These are phyloP conservation scores for Cyprinodon variegatus DNA, from an alignment of 2,113 vertebrate genomes.

Conservation along the genomic window DNA sequence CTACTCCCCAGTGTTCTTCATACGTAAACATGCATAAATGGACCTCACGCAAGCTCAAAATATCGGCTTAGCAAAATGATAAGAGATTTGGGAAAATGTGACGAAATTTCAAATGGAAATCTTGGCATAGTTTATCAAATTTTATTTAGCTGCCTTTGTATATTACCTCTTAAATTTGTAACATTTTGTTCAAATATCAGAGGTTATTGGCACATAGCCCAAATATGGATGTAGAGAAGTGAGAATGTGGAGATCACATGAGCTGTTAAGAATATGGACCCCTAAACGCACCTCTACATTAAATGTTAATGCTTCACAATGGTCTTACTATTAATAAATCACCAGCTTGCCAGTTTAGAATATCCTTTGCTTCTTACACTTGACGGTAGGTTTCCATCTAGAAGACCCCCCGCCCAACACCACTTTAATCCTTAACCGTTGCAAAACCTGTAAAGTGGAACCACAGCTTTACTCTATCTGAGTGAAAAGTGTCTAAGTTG, in stretches of 20 bases:
- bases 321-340: conserved; percentile 71
- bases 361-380: conserved; percentile 57
- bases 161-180: conserved; percentile 32
- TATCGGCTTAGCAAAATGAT: conserved; percentile 46
- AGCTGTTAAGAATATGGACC: conserved; percentile 64
- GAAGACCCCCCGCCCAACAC: background rate
- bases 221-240: conserved; percentile 6
- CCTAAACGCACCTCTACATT: conserved; percentile 75
- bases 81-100: conserved; percentile 36
- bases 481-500: conserved; percentile 31
- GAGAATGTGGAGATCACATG: conserved; percentile 20
- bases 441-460: conserved; percentile 54
- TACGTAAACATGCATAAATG: conserved; percentile 73
- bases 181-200: conserved; percentile 29
- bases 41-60: conserved; percentile 54
- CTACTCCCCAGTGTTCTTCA: conserved; percentile 62
- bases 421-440: conserved; percentile 26
- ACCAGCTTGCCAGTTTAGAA: conserved; percentile 52
- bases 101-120: conserved; percentile 40
- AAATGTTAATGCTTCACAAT: conserved; percentile 68
- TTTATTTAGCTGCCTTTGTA: conserved; percentile 42
- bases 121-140: conserved; percentile 26
- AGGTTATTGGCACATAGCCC: conserved; percentile 20
- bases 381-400: conserved; percentile 33
- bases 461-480: conserved; percentile 29